phyloP scores from a whole-genome alignment of 1,140 invertebrate genomes.

The Proctacanthus coquilletti region DNA sequence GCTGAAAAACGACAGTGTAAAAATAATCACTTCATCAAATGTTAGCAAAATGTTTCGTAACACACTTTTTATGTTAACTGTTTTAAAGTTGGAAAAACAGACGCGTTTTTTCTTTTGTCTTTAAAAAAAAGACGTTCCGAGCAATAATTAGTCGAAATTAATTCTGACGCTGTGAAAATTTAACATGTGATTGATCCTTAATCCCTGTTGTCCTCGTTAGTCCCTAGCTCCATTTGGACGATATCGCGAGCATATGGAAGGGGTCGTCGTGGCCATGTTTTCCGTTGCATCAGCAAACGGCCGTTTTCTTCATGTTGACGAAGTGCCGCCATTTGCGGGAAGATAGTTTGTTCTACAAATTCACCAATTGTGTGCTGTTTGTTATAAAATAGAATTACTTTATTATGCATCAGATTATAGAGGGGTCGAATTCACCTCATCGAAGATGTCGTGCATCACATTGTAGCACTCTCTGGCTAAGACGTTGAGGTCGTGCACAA shows the following conservation, averaged over 20 bases:
- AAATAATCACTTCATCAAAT: no score
- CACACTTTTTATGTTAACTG: no score
- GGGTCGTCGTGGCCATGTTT: slow-evolving; percentile 28
- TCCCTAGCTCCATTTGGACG: slow-evolving; percentile 7
- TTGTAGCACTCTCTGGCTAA: slow-evolving; percentile 47
- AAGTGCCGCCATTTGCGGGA: slow-evolving; percentile 31
- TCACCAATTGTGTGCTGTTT: slow-evolving; percentile 48
- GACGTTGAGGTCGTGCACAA: slow-evolving; percentile 41
- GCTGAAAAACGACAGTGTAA: no score
- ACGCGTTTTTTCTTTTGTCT: no score
- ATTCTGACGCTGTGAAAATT: not conserved
- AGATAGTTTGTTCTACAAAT: slow-evolving; percentile 50
- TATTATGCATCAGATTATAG: not conserved
- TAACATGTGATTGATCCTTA: not conserved
- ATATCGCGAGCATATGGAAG: slow-evolving; percentile 17
- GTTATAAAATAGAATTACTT: slow-evolving; percentile 1
- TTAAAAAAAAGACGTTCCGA: no score
- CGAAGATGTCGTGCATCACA: slow-evolving; percentile 50
- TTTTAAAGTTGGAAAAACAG: no score
- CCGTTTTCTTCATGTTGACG: slow-evolving; percentile 32
- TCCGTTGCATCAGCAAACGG: slow-evolving; percentile 22
- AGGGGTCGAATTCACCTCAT: slow-evolving; percentile 29
- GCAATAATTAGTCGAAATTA: no score
- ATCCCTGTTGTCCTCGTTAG: not conserved
- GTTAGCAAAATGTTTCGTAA: no score